These are phyloP conservation scores for Argopecten irradians DNA, from an alignment of 1,140 invertebrate genomes.

Conservation along the genomic window DNA sequence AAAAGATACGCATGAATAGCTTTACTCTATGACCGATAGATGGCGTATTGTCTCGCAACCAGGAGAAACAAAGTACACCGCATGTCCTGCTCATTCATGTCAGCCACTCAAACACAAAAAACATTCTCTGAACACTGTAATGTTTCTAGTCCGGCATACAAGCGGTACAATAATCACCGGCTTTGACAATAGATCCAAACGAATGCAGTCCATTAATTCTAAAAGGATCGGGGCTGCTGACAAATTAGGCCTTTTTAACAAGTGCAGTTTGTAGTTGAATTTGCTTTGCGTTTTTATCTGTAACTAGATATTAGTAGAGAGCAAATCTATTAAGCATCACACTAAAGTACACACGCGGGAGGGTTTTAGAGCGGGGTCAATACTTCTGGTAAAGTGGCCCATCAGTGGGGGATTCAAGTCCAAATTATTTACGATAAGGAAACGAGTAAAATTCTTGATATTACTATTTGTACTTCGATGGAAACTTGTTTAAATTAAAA, in stretches of 20 bases:
- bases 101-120: background rate
- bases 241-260: background rate
- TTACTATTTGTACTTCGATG: no score
- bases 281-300: background rate
- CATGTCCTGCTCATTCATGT: background rate
- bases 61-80: background rate
- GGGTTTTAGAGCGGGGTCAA: background rate
- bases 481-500: no score
- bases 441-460: no score
- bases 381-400: background rate
- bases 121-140: background rate
- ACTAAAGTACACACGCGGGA: background rate
- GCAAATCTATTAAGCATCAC: background rate
- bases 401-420: background rate
- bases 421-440: no score
- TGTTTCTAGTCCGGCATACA: background rate
- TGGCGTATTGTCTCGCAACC: background rate
- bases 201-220: background rate
- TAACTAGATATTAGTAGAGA: background rate
- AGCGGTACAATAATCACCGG: background rate
- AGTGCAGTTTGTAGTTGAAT: background rate
- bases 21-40: no score
- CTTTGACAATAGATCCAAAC: background rate
- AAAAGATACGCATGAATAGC: no score
- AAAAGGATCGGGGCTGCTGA: background rate